Evolutionary conservation across 1,140 invertebrate genomes (phyloP), one percentile per base, ranked within the genome.

Genomic region (Ceratina japonica): DNA sequence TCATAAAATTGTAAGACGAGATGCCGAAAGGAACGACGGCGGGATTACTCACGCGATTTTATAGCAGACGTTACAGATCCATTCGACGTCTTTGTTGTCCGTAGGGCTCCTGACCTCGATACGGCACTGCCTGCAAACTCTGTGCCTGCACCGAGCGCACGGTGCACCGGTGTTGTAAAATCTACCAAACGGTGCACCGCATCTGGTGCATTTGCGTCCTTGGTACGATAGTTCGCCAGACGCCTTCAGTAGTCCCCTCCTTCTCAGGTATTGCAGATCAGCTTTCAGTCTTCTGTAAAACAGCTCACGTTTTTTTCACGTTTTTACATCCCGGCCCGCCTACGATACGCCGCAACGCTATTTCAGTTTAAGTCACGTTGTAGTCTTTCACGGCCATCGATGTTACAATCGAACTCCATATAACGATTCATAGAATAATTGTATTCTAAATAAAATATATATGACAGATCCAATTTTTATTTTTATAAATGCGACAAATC

Each of bases 71-170:
- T 94, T 93, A 90, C 96, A 96, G 65, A 96, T 93, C 96, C 96
- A 96, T 86, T 96, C 94, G 70, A 94, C 93, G 72, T 93, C 93
- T 85, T 89, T 90, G 70, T 89, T 87, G 51, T 84, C 86, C 66
- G 84, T 71, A 72, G 82, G 71, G 75, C 81, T 65, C 61, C 85
- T 88, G 84, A 94, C 94, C 87, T 95, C 94, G 61, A 81, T 86
- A 80, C 96, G 93, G 89, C 96, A 96, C 85, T 94, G 94, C 89
- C 96, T 95, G 92, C 96, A 96, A 44, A 96, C 95, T 83, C 95
- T 93, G 87, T 95, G 92, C 80, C 94, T 93, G 91, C 96, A 97
- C 10, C 94, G 92, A 65, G 94, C 93, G 89, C 96, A 97, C 62
- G 93, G 90, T 15, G 95, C 95, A 5, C 96, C 96, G 52, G 95